phyloP scores from a whole-genome alignment of 2,113 vertebrate genomes.

The Dolichallabes microphthalmus region DNA sequence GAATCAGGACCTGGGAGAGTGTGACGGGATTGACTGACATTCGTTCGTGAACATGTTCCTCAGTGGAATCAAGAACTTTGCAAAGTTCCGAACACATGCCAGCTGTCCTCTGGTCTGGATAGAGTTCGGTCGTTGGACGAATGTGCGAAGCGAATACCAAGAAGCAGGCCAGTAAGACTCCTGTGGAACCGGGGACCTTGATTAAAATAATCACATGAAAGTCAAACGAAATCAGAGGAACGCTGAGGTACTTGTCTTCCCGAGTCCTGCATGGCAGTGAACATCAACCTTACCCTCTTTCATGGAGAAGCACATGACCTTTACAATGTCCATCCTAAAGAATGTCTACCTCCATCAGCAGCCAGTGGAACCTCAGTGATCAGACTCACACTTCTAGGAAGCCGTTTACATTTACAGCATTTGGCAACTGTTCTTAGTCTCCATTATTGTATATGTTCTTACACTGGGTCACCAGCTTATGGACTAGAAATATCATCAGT shows the following conservation, averaged over 20 bases:
- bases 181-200: conserved; percentile 62
- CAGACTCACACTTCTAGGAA: too few relatives aligned
- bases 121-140: conserved; percentile 87
- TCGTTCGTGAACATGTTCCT: conserved; percentile 85
- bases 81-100: conserved; percentile 84
- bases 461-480: too few relatives aligned
- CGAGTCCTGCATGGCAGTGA: conserved; percentile 94
- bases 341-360: background rate
- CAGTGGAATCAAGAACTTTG: conserved; percentile 85
- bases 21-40: conserved; percentile 79
- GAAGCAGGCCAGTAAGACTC: conserved; percentile 91
- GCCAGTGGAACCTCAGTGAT: background rate
- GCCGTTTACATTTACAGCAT: too few relatives aligned
- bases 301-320: conserved; percentile 90
- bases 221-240: background rate
- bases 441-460: too few relatives aligned
- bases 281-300: conserved; percentile 92
- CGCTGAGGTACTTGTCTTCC: conserved; percentile 82
- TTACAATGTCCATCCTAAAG: conserved; percentile 85
- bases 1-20: conserved; percentile 85
- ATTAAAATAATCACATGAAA: background rate
- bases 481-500: too few relatives aligned
- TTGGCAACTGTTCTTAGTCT: too few relatives aligned
- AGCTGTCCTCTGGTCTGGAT: conserved; percentile 92
- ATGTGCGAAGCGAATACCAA: too few relatives aligned